These are phyloP conservation scores for Oscheius sp. DNA, from an alignment of 2,888 invertebrate species.

Conservation along the genomic window DNA sequence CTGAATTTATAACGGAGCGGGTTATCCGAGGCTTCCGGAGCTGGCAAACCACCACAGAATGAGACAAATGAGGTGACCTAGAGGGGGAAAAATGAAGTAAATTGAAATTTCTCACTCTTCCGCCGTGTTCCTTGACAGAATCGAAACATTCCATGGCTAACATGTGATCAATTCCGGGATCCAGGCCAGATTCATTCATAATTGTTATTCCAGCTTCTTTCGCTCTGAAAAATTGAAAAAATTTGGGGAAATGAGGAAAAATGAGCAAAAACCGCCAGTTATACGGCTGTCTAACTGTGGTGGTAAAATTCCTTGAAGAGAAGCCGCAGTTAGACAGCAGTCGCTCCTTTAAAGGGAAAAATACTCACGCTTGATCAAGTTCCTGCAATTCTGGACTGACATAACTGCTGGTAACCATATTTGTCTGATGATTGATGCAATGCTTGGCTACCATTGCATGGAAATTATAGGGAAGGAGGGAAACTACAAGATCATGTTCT, in stretches of 20 bases:
- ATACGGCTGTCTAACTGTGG: too few relatives aligned
- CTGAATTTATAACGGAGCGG: constrained; percentile 86
- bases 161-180: constrained; percentile 98
- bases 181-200: constrained; percentile 94
- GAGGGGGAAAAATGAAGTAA: background rate
- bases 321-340: too few relatives aligned
- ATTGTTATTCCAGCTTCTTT: constrained; percentile 89
- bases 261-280: too few relatives aligned
- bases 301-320: too few relatives aligned
- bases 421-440: constrained; percentile 87
- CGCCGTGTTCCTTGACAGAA: constrained; percentile 85
- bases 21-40: constrained; percentile 94
- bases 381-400: constrained; percentile 86
- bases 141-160: constrained; percentile 96
- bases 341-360: background rate
- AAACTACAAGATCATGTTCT: constrained; percentile 77
- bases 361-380: constrained; percentile 64
- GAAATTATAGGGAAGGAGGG: constrained; percentile 89
- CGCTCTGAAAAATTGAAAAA: constrained; percentile 78
- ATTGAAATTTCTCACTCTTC: constrained; percentile 76
- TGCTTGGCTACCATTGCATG: constrained; percentile 87
- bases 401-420: constrained; percentile 97
- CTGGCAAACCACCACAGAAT: constrained; percentile 96
- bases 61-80: constrained; percentile 91
- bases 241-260: background rate